Percentiles rank a stretch among this genome's conserved stretches.
These are phyloP conservation scores for Tenrec ecaudatus DNA, from an alignment of 2,113 vertebrate species.

Conservation along the genomic window DNA sequence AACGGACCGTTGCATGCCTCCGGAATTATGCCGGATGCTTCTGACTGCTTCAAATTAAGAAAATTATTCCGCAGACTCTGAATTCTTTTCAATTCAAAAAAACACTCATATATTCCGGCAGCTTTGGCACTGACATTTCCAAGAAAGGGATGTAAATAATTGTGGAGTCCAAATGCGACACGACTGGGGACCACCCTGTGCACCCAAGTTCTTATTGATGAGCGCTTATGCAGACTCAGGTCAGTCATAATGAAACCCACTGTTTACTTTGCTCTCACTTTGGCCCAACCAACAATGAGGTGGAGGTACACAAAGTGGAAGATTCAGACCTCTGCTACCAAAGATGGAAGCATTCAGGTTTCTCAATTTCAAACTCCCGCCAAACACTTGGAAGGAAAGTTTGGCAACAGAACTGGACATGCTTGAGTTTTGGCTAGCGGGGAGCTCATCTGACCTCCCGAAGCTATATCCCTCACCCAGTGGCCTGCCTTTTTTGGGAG, in stretches of 20 bases:
- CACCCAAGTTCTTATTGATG: slow-evolving; percentile 55
- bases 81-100: slow-evolving; percentile 56
- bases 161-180: slow-evolving; percentile 62
- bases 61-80: slow-evolving; percentile 52
- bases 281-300: slow-evolving; percentile 6
- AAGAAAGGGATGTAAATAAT: slow-evolving; percentile 56
- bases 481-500: background rate
- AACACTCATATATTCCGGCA: slow-evolving; percentile 54
- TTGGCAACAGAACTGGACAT: slow-evolving; percentile 11
- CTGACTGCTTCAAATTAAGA: slow-evolving; percentile 66
- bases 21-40: slow-evolving; percentile 62
- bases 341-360: slow-evolving; percentile 32
- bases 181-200: slow-evolving; percentile 5
- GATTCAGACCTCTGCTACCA: slow-evolving; percentile 30
- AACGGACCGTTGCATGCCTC: slow-evolving; percentile 67
- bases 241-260: slow-evolving; percentile 10
- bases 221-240: background rate
- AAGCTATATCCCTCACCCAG: slow-evolving; percentile 13
- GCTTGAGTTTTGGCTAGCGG: slow-evolving; percentile 2
- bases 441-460: background rate
- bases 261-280: background rate
- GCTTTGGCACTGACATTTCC: slow-evolving; percentile 69
- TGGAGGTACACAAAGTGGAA: slow-evolving; percentile 39
- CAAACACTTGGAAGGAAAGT: slow-evolving; percentile 55
- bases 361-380: slow-evolving; percentile 49